Conservation (phyloP, 2,113 vertebrate species). For the Zapornia atra region DNA sequence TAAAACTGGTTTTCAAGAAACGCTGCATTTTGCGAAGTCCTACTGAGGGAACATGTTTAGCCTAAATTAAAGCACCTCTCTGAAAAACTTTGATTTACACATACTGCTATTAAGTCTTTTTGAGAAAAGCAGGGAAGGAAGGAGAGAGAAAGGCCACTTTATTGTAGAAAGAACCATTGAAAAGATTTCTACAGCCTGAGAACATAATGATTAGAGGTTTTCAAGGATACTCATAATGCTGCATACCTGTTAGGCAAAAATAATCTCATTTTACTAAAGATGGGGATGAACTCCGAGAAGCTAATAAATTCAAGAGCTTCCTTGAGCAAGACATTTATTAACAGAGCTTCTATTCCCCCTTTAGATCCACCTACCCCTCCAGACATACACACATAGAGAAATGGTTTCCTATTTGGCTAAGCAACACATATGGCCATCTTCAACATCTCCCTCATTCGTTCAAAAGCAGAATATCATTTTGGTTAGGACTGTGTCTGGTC, state of each 20-base stretch:
- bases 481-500: not conserved
- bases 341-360: not conserved
- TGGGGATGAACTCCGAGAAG: not conserved
- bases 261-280: not conserved
- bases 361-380: not conserved
- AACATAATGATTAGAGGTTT: constrained; percentile 14
- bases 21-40: not conserved
- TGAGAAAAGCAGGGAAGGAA: not conserved
- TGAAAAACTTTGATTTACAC: not conserved
- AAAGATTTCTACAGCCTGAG: constrained; percentile 5
- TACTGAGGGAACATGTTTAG: not conserved
- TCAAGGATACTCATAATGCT: not conserved
- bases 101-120: not conserved
- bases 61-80: not conserved
- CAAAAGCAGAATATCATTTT: not conserved
- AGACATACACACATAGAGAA: not conserved
- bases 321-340: not conserved
- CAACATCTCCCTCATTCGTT: not conserved
- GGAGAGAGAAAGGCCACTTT: not conserved
- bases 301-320: not conserved
- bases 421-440: not conserved
- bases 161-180: not conserved
- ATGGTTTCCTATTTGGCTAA: not conserved
- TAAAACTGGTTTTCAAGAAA: not conserved
- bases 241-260: not conserved